phyloP scores from a whole-genome alignment of 2,797 vertebrate genomes.

The Pitangus sulphuratus region DNA sequence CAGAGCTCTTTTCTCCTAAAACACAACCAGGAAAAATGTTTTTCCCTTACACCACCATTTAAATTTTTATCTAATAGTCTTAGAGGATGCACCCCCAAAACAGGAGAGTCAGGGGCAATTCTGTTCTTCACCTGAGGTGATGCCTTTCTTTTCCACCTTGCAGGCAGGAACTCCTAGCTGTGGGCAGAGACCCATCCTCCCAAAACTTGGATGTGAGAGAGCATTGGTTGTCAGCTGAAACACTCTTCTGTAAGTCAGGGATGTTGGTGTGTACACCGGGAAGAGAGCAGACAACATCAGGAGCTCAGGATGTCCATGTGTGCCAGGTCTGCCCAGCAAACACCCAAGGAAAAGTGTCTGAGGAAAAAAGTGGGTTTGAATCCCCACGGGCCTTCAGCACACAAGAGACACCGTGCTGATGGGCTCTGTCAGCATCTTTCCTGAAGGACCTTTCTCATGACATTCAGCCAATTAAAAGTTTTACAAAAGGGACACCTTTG shows the following conservation, averaged over 20 bases:
- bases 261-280: not conserved
- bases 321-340: not conserved
- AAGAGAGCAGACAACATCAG: not conserved
- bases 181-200: not conserved
- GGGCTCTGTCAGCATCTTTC: not conserved
- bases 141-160: not conserved
- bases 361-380: not conserved
- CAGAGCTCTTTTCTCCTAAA: not conserved
- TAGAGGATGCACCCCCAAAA: not conserved
- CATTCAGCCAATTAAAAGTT: not conserved
- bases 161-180: not conserved
- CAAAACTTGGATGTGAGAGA: not conserved
- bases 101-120: not conserved
- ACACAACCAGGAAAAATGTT: not conserved
- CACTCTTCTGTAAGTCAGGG: not conserved
- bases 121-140: not conserved
- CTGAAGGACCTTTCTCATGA: not conserved
- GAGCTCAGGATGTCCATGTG: not conserved
- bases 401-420: not conserved
- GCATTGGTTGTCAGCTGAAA: not conserved
- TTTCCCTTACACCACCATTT: not conserved
- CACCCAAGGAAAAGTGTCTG: not conserved
- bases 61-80: not conserved
- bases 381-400: fast-evolving
- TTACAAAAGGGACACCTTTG: not conserved